Evolutionary conservation across 2,113 vertebrate genomes (phyloP).

Genomic region (Acanthisitta chloris): DNA sequence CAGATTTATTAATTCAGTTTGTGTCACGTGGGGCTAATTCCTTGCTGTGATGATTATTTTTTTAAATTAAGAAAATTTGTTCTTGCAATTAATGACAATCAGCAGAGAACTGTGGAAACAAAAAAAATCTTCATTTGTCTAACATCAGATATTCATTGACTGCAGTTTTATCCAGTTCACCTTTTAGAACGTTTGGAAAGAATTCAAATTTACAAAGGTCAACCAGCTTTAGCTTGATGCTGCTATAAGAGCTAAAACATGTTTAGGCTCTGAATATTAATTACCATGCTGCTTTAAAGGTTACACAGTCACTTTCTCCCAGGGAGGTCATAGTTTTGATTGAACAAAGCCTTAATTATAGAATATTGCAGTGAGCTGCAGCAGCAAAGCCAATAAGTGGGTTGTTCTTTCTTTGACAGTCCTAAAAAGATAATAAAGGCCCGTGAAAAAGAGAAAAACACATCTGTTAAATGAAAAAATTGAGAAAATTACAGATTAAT

Average conservation of each 20-base stretch:
- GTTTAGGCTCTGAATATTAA: conserved; percentile 9
- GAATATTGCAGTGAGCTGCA: neutral
- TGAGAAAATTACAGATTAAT: neutral
- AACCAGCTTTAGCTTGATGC: neutral
- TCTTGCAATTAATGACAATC: conserved; percentile 1
- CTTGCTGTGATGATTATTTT: conserved; percentile 18
- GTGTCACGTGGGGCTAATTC: neutral
- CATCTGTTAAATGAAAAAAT: neutral
- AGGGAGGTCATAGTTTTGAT: neutral
- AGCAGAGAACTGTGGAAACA: neutral
- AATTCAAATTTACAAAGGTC: neutral
- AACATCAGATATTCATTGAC: neutral
- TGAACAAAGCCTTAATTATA: neutral
- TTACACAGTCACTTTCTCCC: neutral
- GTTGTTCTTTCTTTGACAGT: neutral
- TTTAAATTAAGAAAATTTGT: conserved; percentile 29
- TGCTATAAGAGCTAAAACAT: neutral
- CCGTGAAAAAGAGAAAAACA: neutral
- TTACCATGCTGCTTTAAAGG: neutral
- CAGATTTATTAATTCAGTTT: neutral
- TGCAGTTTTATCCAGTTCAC: neutral
- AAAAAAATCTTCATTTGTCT: neutral
- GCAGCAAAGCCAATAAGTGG: neutral
- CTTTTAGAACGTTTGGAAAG: neutral
- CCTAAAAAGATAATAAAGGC: neutral